Evolutionary conservation across 2,888 invertebrate species (phyloP), one percentile per base, ranked within the genome.

Genomic region (Tanytarsus gracilentus): DNA sequence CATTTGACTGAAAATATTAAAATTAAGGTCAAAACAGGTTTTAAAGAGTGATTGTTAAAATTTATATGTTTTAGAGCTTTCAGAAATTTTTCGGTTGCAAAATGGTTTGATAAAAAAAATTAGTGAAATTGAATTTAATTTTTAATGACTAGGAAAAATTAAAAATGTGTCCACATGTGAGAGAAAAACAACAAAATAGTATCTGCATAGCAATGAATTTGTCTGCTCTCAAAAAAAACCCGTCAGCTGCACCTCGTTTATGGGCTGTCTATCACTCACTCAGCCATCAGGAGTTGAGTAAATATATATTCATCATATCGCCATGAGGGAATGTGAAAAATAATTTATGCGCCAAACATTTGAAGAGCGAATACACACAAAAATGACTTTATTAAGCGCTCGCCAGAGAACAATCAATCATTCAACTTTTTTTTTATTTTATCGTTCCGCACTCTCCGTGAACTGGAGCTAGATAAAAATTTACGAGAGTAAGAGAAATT

Each of bases 1-100:
- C 79, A 68, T 77, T 76, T 62, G 77, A 75, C 79, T 79, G 66
- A 62, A 44, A 61, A 55, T n/a, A n/a, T n/a, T n/a, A n/a, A n/a
- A n/a, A n/a, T n/a, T n/a, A n/a, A n/a, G n/a, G n/a, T 7, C 52
- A 26, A 25, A 50, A 53, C n/a, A n/a, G n/a, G n/a, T 52, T 44
- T 51, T 49, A 44, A 44, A 27, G 27, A 23, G 14, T 33, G 16
- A 49, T 26, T 56, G n/a, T n/a, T n/a, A n/a, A n/a, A n/a, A n/a
- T n/a, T n/a, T n/a, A n/a, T n/a, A n/a, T n/a, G n/a, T n/a, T n/a
- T n/a, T n/a, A n/a, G n/a, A n/a, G n/a, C n/a, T n/a, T n/a, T n/a
- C n/a, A n/a, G n/a, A n/a, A n/a, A n/a, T n/a, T n/a, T n/a, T n/a
- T n/a, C n/a, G n/a, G n/a, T n/a, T n/a, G n/a, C n/a, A n/a, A n/a